Evolutionary conservation across 2,113 vertebrate genomes (phyloP), one percentile per base, ranked within the genome.

Genomic region (Pavo muticus): DNA sequence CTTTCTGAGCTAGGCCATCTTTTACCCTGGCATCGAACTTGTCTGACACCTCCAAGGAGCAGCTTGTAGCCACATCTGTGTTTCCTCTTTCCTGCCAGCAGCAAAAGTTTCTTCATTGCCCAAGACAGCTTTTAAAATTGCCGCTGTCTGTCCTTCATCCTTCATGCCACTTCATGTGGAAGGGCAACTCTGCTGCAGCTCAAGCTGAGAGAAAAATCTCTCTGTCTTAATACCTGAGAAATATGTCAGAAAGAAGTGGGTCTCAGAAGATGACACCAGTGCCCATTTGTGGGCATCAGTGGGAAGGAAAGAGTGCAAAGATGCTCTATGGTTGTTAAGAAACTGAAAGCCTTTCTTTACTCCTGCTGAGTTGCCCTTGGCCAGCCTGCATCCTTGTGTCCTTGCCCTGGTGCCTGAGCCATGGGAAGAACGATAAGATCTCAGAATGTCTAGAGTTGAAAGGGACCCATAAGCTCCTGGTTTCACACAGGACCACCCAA

Each of bases 91-190:
- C 25, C 39, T 81, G 10, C 24, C 73, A 81, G 79, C 39, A 91
- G 70, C 61, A 84, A 61, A 92, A 96, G 65, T 39, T 92, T 37
- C 48, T 94, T 81, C 17, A 8, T 52, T 93, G 73, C 57, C 47
- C 69, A 86, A 74, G 82, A 23, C 47, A 27, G 1, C 30, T 50
- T 47, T 61, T 74, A 83, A 74, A 91, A 74, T 32, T 74, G 39
- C 56, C 86, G 47, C 68, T 84, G 6, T 59, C 54, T 90, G n/a
- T 71, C 23, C 59, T 80, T 14, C 0, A 0, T 74, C 23, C 71
- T 83, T 14, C 0, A 0, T 77, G 54, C 37, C 32, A 8, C 27
- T 90, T 60, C 6, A 1, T 18, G 32, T 44, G 35, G 45, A 91
- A 80, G 0, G 6, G 39, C 65, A 73, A 3, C 21, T 86, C 25